Base-by-base conservation (phyloP, 2,113 vertebrate species). In the Psettodes erumei region DNA sequence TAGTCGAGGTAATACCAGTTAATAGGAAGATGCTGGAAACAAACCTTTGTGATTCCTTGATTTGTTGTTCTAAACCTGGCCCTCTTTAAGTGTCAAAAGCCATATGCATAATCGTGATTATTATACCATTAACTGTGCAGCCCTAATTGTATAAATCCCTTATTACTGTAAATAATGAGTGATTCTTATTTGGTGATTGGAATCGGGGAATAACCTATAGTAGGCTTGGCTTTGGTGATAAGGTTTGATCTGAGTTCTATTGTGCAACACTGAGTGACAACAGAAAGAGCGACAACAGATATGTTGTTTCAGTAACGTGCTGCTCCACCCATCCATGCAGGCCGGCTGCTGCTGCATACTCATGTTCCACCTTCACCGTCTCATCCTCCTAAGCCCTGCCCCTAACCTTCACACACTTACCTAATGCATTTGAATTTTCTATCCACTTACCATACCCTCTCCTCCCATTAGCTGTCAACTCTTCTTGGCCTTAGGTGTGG, bases 301-400 rank as follows among this genome's bases (percentile, higher is more conserved):
- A 67, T 53, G 16, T 35, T 53, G 48, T 64, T 37, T 43, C 30
- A 25, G 50, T 33, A 71, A 89, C 86, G 89, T 93, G 89, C 85
- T 93, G 88, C 91, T 90, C 86, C 87, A 89, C 87, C 86, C 88
- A 88, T 82, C 88, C 87, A 75, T 60, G 37, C 65, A 61, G 71
- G 83, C 80, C 51, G 6, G 35, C 62, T 81, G 62, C 56, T 77
- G 50, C 81, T 47, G 7, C 59, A 48, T 82, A 51, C 64, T 86
- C n/a, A 70, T 38, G 10, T 55, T 79, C 25, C 69, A 71, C 62
- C 42, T 79, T 21, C 48, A 56, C 70, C 42, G 9, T 59, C 19
- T 47, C 62, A 77, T 68, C 50, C 48, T 33, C 56, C 65, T 59
- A 53, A 54, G 65, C 25, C 64, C 7, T 47, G 33, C 40, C 65